Base-by-base conservation (phyloP, 2,797 vertebrate species). In the Paratrypauchen microcephalus region DNA sequence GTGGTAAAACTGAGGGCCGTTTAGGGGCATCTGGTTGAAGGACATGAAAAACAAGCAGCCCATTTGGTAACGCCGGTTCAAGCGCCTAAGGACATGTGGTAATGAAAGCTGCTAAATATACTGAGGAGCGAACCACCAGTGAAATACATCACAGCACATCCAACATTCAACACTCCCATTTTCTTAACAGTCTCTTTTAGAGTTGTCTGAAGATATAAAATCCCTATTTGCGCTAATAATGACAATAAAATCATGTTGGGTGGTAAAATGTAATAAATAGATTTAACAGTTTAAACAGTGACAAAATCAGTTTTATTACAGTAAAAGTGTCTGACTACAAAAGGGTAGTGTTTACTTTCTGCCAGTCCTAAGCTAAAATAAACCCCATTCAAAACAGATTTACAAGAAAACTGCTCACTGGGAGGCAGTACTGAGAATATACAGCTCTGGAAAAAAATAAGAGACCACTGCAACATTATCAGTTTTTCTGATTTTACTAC, bases 41-140 rank as follows among this genome's bases (percentile, higher is more conserved):
- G 86, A 84, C 71, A 90, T 88, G 92, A 93, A 92, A 84, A 92
- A 84, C 83, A 80, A 84, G 87, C 77, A 84, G 73, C 82, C 80
- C 77, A 79, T 78, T 88, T 81, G 83, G 77, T 81, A 65, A 83
- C 55, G 80, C 89, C 74, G 76, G 73, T 71, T 79, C 75, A 86
- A 72, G 82, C 87, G 90, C 93, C 90, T 66, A 81, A 68, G 88
- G 92, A 83, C 79, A 88, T 86, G 84, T 74, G 87, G 80, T 91
- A 91, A 92, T 93, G 87, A 89, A 93, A 89, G 75, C 90, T 77
- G 92, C 85, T 84, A 91, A 86, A 93, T 83, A 88, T 87, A 85
- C 93, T 36, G 59, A 54, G 12, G 32, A 71, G 54, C n/a, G 72
- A 70, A 32, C 6, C 70, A 24, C 18, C 18, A 45, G 48, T 11